Evolutionary conservation across 2,888 invertebrate genomes (phyloP), one percentile per base, ranked within the genome.

Genomic region (Sarcophaga subvicina): DNA sequence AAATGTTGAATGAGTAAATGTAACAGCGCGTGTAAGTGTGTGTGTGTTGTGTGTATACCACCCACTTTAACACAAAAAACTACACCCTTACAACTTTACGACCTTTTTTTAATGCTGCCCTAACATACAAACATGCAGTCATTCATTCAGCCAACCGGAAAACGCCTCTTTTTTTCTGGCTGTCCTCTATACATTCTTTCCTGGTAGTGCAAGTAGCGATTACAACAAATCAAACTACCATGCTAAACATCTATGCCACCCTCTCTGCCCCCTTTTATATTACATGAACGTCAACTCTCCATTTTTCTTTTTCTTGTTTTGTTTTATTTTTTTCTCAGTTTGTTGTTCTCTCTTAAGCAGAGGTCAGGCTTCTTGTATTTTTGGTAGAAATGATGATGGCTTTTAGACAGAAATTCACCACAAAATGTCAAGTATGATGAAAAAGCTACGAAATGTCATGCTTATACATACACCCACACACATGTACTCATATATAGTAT

Each of bases 341-440:
- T 22, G 1, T n/a, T 59, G 20, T 45, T 60, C 71, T 27, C 54
- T 22, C 27, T 27, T 54, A 14, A 67, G 49, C 62, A 73, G 47
- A 85, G 81, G 72, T 73, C 81, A 72, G 63, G 14, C 49, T 60
- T 20, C 64, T 54, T 76, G 70, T 82, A 73, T 63, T 70, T 62
- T 82, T 77, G 63, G 20, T 37, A 73, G 73, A 85, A 82, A 83
- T 75, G 75, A 86, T 72, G 27, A 92, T 93, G 93, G 93, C 93
- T 93, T 93, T 91, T 91, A 89, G 91, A 92, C 91, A 89, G 92
- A 92, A 92, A 93, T 92, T 93, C 92, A 93, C 93, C 93, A 93
- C 93, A 93, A 93, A 93, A 92, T 93, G 93, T 93, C 93, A 93
- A 93, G 93, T 92, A 92, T 91, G 91, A 91, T 90, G 75, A 62